A percentile compares a stretch with the other conserved stretches of the same genome.
Conservation (phyloP, 2,113 vertebrate species). For the Paratilapia polleni region DNA sequence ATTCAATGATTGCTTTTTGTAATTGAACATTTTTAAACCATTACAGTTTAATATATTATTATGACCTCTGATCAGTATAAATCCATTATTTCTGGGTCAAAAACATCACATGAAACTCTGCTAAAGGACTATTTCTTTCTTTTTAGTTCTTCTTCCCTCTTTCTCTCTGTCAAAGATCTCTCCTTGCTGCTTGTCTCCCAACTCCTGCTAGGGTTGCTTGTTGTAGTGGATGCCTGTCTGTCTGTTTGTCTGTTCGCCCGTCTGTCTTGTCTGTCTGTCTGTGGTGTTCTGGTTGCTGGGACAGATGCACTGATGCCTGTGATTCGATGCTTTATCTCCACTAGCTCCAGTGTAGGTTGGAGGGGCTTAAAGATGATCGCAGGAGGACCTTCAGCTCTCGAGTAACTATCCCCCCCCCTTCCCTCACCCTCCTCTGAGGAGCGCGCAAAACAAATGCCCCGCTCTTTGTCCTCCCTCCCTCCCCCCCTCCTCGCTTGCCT, state of each 20-base stretch:
- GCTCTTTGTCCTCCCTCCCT: conserved; percentile 85
- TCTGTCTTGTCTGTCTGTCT: conserved; percentile 80
- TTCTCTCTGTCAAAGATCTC: not conserved
- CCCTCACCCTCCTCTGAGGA: conserved; percentile 78
- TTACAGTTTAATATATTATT: not conserved
- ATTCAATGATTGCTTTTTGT: not conserved
- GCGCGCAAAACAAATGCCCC: conserved; percentile 87
- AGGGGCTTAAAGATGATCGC: conserved; percentile 99
- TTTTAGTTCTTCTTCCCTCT: not conserved
- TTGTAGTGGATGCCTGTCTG: conserved; percentile 64
- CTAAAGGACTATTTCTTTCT: not conserved
- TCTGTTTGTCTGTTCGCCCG: conserved; percentile 29
- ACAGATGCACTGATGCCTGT: conserved; percentile 84
- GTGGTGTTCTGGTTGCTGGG: conserved; percentile 83
- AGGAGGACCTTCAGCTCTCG: conserved; percentile 99
- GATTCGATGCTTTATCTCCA: conserved; percentile 86
- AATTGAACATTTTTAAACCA: not conserved
- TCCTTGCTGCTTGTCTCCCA: conserved; percentile 24
- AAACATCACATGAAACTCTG: not conserved
- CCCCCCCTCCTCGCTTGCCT: conserved; percentile 74
- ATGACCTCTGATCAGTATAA: not conserved
- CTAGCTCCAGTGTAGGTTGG: conserved; percentile 99
- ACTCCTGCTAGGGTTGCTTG: conserved; percentile 61
- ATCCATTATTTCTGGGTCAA: not conserved
- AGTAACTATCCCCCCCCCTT: conserved; percentile 94